Base-by-base conservation (phyloP, 2,113 vertebrate genomes). In the Oenanthe melanoleuca region DNA sequence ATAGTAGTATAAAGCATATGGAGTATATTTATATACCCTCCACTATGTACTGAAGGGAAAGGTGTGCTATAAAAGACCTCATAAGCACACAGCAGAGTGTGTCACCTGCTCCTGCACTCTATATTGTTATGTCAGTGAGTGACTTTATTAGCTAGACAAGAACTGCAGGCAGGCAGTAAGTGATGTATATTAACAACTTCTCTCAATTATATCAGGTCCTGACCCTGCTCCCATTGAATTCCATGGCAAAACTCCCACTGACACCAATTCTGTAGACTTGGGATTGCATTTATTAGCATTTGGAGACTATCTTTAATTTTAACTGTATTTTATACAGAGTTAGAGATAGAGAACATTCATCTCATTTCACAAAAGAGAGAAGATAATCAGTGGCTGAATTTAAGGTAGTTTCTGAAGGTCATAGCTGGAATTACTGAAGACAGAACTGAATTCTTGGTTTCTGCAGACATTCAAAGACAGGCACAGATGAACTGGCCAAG, bases 131-230 rank as follows among this genome's bases (percentile, higher is more conserved):
- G 69, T 86, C 87, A 83, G 81, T 89, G 83, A 93, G 70, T 89
- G 92, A 93, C 88, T 95, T 96, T 94, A 95, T 95, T 94, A 96
- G 72, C 82, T 88, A 93, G 85, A 92, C 64, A 60, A 92, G 88
- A 96, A 95, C 84, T 92, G 94, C 95, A 92, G 92, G 71, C 83
- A 89, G 87, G 80, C 88, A 89, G 81, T 65, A 85, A 94, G 73
- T 60, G 72, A 75, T 93, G 96, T 94, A 94, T 97, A 96, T 97
- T 97, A 97, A 94, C 73, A 96, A 85, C 88, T 93, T 90, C 67
- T 65, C 92, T 97, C 95, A 97, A 97, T 96, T 97, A 95, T 94
- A 87, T 66, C 73, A 64, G 86, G 93, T 87, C 56, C 50, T 86
- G 93, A 96, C 92, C 95, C 80, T 78, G 55, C 40, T 95, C 21